These are phyloP conservation scores for Rhynchomys soricoides DNA, from an alignment of 2,113 vertebrate genomes.

Conservation along the genomic window DNA sequence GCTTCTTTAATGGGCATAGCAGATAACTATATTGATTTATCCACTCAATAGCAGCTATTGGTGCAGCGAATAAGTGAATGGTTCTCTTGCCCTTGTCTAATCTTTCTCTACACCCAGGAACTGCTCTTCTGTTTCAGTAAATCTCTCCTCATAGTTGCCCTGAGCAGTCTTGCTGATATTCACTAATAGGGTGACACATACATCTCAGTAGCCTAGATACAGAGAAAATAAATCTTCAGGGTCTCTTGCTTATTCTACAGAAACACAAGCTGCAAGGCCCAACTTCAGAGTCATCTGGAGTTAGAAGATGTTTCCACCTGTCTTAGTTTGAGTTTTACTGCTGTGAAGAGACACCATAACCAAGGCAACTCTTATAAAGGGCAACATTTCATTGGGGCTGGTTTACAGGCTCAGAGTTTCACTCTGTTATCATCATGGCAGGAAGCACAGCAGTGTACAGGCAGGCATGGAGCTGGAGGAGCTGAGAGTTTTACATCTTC, in stretches of 20 bases:
- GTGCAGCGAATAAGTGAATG: not conserved
- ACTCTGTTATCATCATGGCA: too few relatives aligned
- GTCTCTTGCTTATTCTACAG: not conserved
- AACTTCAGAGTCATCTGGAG: not conserved
- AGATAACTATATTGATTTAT: not conserved
- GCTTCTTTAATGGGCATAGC: not conserved
- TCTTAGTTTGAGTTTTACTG: too few relatives aligned
- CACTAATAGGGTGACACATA: not conserved
- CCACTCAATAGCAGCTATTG: not conserved
- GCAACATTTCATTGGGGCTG: too few relatives aligned
- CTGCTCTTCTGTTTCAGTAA: not conserved
- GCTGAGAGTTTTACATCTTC: too few relatives aligned
- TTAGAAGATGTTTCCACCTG: not conserved
- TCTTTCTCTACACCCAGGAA: not conserved
- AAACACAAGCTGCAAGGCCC: not conserved
- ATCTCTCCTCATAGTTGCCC: not conserved
- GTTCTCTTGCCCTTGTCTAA: not conserved
- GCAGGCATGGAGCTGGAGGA: too few relatives aligned
- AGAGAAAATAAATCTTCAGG: not conserved
- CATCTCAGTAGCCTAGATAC: not conserved
- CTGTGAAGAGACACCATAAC: too few relatives aligned
- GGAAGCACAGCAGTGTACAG: too few relatives aligned
- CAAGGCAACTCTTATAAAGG: too few relatives aligned
- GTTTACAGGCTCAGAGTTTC: too few relatives aligned
- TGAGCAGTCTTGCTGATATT: not conserved